Evolutionary conservation across 2,888 invertebrate species (phyloP), one percentile per base, ranked within the genome.

Genomic region (Morpho achilles): DNA sequence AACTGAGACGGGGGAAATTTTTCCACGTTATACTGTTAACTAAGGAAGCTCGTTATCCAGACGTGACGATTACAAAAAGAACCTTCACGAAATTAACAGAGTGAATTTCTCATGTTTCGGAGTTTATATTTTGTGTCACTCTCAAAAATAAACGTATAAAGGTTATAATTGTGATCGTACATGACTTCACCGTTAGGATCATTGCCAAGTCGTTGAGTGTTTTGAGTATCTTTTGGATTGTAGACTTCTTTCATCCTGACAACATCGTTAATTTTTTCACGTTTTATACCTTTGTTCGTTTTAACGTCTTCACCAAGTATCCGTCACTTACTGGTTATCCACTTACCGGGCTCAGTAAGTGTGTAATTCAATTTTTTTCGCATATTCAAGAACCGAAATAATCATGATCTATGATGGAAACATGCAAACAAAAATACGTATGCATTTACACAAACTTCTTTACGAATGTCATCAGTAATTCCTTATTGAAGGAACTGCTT

Each of bases 1-100:
- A 63, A 63, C 57, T 47, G 57, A 53, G 52, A 45, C 53, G 60
- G 71, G 72, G 74, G 69, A 70, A 77, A 88, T 88, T 84, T 87
- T 84, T 87, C 78, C 88, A 87, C 89, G 88, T 84, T 77, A 80
- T 83, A 78, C 72, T 81, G 84, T 85, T 85, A 82, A 82, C 83
- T 85, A 75, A 80, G 82, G 80, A 79, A 82, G 84, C 88, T 89
- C 89, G 87, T 89, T 89, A 87, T 78, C 80, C 75, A 69, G 77
- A 87, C 89, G 88, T 89, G 89, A 87, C 85, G 80, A 85, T 85
- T 84, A 80, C 84, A 74, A 80, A 79, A 73, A 76, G 79, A 76
- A 73, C 77, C 76, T 73, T 68, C 73, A 69, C 74, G 73, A 76
- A 82, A 87, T 86, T 82, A 86, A 84, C 79, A 76, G 66, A 73